Base-by-base conservation (phyloP, 2,888 invertebrate genomes). In the Melanotus villosus region DNA sequence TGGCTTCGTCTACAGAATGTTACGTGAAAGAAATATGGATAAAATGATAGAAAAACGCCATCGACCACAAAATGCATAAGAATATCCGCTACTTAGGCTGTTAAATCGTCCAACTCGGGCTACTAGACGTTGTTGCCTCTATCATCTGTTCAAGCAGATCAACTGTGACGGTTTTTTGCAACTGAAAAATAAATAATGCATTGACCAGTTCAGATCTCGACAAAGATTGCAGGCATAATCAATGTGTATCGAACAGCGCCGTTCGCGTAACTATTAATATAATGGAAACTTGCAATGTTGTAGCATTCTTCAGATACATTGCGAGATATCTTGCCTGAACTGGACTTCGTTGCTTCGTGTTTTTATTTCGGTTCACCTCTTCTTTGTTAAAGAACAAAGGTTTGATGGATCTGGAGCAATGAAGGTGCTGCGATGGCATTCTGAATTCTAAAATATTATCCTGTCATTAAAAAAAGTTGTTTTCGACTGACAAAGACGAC, bases 201-300 rank as follows among this genome's bases (percentile, higher is more conserved):
- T 73, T 56, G 69, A 67, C 50, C 50, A 54, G 62, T 64, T 50
- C 41, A 70, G 74, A 73, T 71, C 71, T 62, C 52, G 56, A 30
- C 54, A n/a, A 64, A 71, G 73, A 74, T 74, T 64, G 62, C 52
- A 67, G 71, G n/a, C 57, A 69, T 73, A 74, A 73, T 73, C 73
- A 73, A 74, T 73, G 74, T 73, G 73, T 74, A 74, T 73, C 71
- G 71, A 71, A 70, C 69, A 69, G 62, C 72, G 69, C 68, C 65
- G 62, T 66, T 69, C 69, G 70, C 67, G 71, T 70, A 67, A 71
- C 74, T 74, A 74, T 74, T 74, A 74, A 74, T 74, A 74, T 74
- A 74, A 74, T 72, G 73, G 71, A 71, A 74, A 70, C 69, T 71
- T 30, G 66, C 72, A 66, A 65, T 71, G 66, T 64, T 71, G 70